Evolutionary conservation across 1,140 invertebrate genomes (phyloP), one percentile per base, ranked within the genome.

Genomic region (Leptopilina clavipes): DNA sequence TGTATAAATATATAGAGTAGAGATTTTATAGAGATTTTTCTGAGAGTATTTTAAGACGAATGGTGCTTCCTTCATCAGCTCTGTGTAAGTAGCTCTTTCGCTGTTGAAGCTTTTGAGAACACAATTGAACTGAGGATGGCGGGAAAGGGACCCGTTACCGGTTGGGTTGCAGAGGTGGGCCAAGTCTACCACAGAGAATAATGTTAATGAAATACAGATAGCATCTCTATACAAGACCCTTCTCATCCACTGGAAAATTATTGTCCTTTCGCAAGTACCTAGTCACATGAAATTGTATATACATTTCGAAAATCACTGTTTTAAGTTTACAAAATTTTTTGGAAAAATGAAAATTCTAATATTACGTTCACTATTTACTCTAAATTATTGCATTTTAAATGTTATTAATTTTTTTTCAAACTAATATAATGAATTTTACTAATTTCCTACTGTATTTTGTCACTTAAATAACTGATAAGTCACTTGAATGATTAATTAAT

Each of bases 161-260:
- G 56, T 65, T 14, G 56, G 9, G 22, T 65, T 31, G 56, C 22
- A 65, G 56, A 65, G 56, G 56, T 65, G 56, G 56, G 74, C 73
- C 74, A 81, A 86, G 84, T 87, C 86, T 86, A 85, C 84, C 85
- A 79, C 83, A 79, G 86, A 90, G 89, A 89, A 90, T 90, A 90
- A 90, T 90, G 89, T 90, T 90, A 90, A 90, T 90, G 89, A 90
- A 90, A 90, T 90, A 90, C 88, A 90, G 89, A 90, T 90, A 90
- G 80, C 74, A 90, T 90, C 89, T 90, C 84, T 85, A 86, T 86
- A 87, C 86, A 89, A 86, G 86, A 78, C 76, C 80, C 74, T 78
- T 73, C 76, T 74, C 75, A 74, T 79, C 76, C 72, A 70, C 75
- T 73, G 79, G 70, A 76, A 82, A 82, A 80, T 79, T 77, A 71